Conservation (phyloP, 2,113 vertebrate genomes). For the Bufo gargarizans region DNA sequence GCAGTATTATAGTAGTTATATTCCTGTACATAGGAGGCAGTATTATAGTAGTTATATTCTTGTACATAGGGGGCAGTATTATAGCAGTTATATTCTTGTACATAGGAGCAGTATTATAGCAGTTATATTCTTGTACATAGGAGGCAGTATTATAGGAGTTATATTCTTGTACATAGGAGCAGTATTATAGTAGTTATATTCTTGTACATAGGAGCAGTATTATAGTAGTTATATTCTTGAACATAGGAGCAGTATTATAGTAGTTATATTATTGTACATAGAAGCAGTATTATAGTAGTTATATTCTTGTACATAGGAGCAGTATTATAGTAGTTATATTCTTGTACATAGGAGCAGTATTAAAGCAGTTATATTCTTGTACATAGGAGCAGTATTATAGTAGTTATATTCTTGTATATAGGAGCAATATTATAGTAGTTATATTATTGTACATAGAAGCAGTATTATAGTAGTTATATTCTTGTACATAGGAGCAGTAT, state of each 20-base stretch:
- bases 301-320: background rate
- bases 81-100: slow-evolving; percentile 11
- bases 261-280: slow-evolving; percentile 10
- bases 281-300: background rate
- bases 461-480: slow-evolving; percentile 10
- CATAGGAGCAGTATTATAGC: background rate
- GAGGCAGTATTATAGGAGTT: background rate
- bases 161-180: background rate
- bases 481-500: background rate
- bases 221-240: slow-evolving; percentile 13
- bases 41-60: slow-evolving; percentile 10
- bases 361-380: slow-evolving; percentile 9
- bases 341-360: background rate
- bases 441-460: background rate
- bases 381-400: slow-evolving; percentile 7
- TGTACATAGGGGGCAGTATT: background rate
- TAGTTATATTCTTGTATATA: background rate
- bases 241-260: slow-evolving; percentile 5
- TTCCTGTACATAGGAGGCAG: background rate
- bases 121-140: slow-evolving; percentile 9
- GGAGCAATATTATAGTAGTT: slow-evolving; percentile 5
- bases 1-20: slow-evolving; percentile 9
- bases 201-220: background rate
- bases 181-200: slow-evolving; percentile 10
- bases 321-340: slow-evolving; percentile 16